Evolutionary conservation across 2,797 vertebrate species (phyloP).

Genomic region (Sternarchorhynchus goeldii): DNA sequence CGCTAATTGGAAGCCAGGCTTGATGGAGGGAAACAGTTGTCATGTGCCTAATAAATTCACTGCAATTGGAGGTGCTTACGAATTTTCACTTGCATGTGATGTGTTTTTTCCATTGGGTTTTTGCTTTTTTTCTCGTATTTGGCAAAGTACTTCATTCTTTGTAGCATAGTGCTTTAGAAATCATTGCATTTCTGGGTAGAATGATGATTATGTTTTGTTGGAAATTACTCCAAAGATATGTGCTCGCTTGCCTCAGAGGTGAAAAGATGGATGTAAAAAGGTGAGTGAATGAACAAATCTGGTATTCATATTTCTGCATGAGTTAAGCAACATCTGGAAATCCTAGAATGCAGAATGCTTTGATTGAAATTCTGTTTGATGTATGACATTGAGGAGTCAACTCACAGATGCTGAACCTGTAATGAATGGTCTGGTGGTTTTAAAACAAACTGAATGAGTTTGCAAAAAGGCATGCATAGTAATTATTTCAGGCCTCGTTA

Average conservation of each 20-base stretch:
- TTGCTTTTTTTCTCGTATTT: constrained; percentile 18
- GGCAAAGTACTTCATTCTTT: neutral
- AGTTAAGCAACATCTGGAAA: constrained; percentile 22
- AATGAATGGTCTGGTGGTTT: constrained; percentile 73
- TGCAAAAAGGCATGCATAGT: constrained; percentile 76
- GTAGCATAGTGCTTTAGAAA: constrained; percentile 14
- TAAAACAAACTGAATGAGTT: constrained; percentile 69
- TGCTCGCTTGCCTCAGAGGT: neutral
- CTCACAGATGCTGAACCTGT: constrained; percentile 52
- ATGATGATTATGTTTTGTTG: neutral
- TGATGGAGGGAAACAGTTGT: constrained; percentile 56
- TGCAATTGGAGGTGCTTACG: constrained; percentile 35
- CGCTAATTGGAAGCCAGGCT: constrained; percentile 61
- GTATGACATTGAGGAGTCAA: constrained; percentile 65
- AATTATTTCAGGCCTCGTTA: constrained; percentile 81
- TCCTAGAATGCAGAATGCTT: constrained; percentile 7
- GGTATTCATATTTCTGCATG: constrained; percentile 3
- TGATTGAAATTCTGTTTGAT: constrained; percentile 49
- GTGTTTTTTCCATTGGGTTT: neutral
- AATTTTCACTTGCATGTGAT: constrained; percentile 36
- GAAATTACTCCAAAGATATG: neutral
- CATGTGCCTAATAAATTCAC: constrained; percentile 56
- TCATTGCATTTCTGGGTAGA: neutral
- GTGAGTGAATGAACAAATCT: constrained; percentile 24
- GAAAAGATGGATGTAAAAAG: constrained; percentile 15